A percentile compares a stretch with the other conserved stretches of the same genome.
Evolutionary conservation across 2,888 invertebrate species (phyloP).

Genomic region (Agriotes lineatus): DNA sequence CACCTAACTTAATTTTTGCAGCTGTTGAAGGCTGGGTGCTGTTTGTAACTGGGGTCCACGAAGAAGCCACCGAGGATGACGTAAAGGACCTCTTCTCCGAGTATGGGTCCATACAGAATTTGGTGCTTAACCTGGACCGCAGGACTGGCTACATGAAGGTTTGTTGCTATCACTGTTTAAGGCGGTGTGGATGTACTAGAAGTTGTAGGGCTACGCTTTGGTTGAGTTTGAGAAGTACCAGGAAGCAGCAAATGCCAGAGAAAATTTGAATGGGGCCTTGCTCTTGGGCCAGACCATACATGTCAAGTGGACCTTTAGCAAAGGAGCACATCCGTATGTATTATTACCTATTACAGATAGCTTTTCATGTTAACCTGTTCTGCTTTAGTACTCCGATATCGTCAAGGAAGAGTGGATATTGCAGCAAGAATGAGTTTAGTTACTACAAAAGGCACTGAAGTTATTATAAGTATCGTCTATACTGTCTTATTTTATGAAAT

Average conservation of each 20-base stretch:
- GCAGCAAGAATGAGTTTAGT: no score
- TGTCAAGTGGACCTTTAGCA: slow-evolving; percentile 96
- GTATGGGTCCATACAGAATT: slow-evolving; percentile 95
- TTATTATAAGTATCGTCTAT: no score
- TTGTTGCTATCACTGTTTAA: not conserved
- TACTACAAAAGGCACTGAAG: no score
- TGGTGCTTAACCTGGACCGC: slow-evolving; percentile 94
- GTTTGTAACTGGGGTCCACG: slow-evolving; percentile 95
- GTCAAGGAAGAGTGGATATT: no score
- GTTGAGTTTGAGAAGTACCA: slow-evolving; percentile 96
- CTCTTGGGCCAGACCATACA: slow-evolving; percentile 90
- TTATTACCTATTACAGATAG: no score
- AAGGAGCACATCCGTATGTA: slow-evolving; percentile 74
- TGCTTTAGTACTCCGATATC: no score
- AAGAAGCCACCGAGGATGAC: slow-evolving; percentile 97
- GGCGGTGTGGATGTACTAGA: not conserved
- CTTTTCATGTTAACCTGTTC: no score
- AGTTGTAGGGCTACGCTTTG: slow-evolving; percentile 83
- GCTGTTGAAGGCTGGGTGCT: slow-evolving; percentile 98
- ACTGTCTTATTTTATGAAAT: no score
- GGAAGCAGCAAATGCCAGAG: slow-evolving; percentile 92
- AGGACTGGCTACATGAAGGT: slow-evolving; percentile 90
- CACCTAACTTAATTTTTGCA: not conserved
- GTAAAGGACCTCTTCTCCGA: slow-evolving; percentile 95
- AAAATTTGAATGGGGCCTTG: slow-evolving; percentile 86